Conservation (phyloP, 2,797 vertebrate species). For the Denticeps clupeoides region DNA sequence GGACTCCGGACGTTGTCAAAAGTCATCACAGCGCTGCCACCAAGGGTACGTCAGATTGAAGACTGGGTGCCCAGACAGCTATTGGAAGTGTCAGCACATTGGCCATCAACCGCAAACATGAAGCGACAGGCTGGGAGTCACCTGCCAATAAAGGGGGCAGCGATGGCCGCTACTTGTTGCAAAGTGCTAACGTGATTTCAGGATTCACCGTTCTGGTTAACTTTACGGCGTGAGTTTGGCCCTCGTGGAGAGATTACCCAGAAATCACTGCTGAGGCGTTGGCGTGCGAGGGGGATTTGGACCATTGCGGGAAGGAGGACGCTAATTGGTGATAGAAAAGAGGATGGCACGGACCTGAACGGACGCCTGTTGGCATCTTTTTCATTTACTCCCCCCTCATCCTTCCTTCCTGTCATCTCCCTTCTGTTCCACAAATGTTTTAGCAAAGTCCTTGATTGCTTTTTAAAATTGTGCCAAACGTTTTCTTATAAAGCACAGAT, state of each 20-base stretch:
- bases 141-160: no score
- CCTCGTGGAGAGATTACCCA: background rate
- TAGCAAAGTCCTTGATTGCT: background rate
- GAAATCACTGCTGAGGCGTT: background rate
- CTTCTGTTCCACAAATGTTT: background rate
- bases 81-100: no score
- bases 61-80: no score
- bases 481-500: no score
- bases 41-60: no score
- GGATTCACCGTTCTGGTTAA: slow-evolving; percentile 4
- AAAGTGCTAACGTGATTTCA: slow-evolving; percentile 1
- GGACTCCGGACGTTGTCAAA: no score
- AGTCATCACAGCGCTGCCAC: no score
- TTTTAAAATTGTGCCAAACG: no score
- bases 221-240: background rate
- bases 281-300: background rate
- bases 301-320: background rate
- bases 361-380: background rate
- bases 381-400: background rate
- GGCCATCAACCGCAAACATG: no score
- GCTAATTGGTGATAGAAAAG: background rate
- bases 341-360: background rate
- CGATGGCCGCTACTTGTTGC: background rate
- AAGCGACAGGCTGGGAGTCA: no score
- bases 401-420: background rate